Percentiles rank a stretch among this genome's conserved stretches.
Evolutionary conservation across 2,888 invertebrate species (phyloP).

Genomic region (Drosophila hamatofila): DNA sequence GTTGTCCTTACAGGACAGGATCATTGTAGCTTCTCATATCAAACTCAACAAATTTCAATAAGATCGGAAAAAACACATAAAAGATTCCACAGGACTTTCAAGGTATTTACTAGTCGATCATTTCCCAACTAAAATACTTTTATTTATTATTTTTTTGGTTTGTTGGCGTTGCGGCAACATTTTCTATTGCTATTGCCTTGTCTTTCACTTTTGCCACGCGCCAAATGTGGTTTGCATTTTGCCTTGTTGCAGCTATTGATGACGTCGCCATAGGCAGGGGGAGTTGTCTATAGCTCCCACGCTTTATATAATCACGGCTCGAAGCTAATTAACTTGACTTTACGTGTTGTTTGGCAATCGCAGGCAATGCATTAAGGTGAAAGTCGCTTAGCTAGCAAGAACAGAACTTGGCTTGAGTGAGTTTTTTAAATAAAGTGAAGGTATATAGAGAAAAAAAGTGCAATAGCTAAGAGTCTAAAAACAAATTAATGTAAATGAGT

Average conservation of each 20-base stretch:
- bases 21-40: no score
- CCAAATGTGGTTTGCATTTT: constrained; percentile 40
- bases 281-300: constrained; percentile 12
- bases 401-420: background rate
- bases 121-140: background rate
- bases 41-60: no score
- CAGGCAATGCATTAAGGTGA: constrained; percentile 12
- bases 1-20: no score
- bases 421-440: background rate
- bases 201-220: constrained; percentile 55
- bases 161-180: constrained; percentile 12
- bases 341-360: constrained; percentile 10
- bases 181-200: constrained; percentile 14
- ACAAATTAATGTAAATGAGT: background rate
- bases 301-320: constrained; percentile 46
- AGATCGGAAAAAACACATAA: no score
- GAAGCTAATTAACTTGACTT: constrained; percentile 27
- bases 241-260: constrained; percentile 32
- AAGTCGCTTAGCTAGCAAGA: constrained; percentile 13
- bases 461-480: background rate
- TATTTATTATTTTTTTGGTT: background rate
- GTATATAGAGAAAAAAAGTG: background rate
- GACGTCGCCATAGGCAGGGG: constrained; percentile 21
- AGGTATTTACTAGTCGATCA: background rate
- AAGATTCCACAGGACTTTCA: no score